phyloP scores from a whole-genome alignment of 2,888 invertebrate genomes.

The Eudiplozoon nipponicum region DNA sequence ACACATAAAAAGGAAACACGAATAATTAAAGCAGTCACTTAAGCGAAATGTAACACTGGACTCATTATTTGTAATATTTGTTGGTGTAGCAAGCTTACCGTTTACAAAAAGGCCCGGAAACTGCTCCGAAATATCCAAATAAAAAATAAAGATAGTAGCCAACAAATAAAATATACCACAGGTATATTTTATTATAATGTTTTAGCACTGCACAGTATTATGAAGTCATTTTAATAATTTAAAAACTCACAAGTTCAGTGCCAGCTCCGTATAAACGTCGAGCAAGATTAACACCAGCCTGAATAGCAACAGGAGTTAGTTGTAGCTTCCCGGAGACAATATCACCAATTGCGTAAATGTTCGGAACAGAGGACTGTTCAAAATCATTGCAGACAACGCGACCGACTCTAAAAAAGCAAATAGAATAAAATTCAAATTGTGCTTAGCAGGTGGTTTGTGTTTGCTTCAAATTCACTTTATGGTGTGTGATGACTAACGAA shows the following conservation, averaged over 20 bases:
- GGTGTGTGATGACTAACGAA: no score
- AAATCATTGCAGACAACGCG: slow-evolving; percentile 29
- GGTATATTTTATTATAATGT: neutral
- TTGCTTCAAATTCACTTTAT: no score
- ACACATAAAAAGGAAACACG: no score
- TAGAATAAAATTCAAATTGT: no score
- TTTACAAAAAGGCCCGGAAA: no score
- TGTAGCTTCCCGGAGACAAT: slow-evolving; percentile 36
- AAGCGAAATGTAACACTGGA: no score
- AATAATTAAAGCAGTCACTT: no score
- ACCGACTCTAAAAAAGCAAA: slow-evolving; percentile 33
- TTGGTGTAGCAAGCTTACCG: no score
- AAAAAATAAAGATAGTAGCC: slow-evolving; percentile 2
- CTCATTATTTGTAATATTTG: no score
- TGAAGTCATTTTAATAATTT: no score
- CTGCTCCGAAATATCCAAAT: no score
- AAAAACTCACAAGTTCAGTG: slow-evolving; percentile 19
- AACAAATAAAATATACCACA: slow-evolving; percentile 3
- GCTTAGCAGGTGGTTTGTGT: no score
- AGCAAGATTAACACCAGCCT: slow-evolving; percentile 51
- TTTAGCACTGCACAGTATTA: neutral
- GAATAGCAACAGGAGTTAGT: slow-evolving; percentile 48
- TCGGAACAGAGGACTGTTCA: slow-evolving; percentile 51
- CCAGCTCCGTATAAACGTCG: slow-evolving; percentile 28
- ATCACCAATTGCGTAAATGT: slow-evolving; percentile 77